phyloP scores from a whole-genome alignment of 2,797 vertebrate species.

The Avahi laniger region DNA sequence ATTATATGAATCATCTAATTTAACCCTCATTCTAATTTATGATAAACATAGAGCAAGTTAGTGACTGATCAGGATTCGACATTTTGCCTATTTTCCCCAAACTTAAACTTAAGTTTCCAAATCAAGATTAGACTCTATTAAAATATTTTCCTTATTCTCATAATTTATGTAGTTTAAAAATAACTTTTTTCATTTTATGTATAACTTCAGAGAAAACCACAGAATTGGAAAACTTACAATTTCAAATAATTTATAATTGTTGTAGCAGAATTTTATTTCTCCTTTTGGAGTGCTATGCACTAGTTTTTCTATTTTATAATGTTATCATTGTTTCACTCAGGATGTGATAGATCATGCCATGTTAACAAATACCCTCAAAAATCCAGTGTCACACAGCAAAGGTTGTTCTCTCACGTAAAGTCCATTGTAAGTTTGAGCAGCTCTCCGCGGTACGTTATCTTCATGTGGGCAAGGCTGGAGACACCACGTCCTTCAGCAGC shows the following conservation, averaged over 20 bases:
- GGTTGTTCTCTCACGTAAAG: background rate
- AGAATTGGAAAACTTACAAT: background rate
- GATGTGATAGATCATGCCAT: background rate
- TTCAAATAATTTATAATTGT: background rate
- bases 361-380: background rate
- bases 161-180: background rate
- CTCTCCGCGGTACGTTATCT: background rate
- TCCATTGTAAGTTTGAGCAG: background rate
- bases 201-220: background rate
- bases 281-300: background rate
- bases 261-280: background rate
- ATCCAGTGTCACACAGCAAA: background rate
- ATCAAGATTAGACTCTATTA: background rate
- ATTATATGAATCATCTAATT: background rate
- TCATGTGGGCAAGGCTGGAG: background rate
- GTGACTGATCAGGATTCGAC: background rate
- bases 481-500: background rate
- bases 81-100: background rate
- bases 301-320: background rate
- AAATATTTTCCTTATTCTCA: background rate
- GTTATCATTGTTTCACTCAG: background rate
- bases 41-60: background rate
- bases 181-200: background rate
- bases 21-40: constrained; percentile 3
- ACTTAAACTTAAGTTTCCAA: background rate